phyloP scores from a whole-genome alignment of 1,140 invertebrate genomes.

The Magallana angulata region DNA sequence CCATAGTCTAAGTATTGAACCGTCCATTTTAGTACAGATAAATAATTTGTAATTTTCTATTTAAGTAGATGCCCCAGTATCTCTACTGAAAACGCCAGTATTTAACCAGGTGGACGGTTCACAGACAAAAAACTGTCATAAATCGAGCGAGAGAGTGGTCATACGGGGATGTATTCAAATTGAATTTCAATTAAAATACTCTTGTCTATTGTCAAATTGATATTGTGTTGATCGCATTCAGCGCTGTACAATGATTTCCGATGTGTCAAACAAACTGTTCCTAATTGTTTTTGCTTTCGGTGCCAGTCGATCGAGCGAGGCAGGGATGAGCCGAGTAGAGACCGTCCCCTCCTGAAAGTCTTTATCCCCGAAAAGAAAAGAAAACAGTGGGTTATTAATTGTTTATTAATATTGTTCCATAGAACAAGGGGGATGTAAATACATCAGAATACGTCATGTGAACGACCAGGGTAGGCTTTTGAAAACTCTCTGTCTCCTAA shows the following conservation, averaged over 20 bases:
- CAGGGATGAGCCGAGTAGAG: not conserved
- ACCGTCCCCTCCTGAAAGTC: not conserved
- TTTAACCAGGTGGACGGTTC: conserved; percentile 26
- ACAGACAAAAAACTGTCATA: not conserved
- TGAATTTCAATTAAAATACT: conserved; percentile 35
- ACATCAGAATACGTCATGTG: not conserved
- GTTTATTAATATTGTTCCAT: conserved; percentile 24
- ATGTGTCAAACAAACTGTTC: conserved; percentile 13
- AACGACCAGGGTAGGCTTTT: too few relatives aligned
- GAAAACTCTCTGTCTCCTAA: too few relatives aligned
- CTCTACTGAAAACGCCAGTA: not conserved
- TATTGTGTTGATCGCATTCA: conserved; percentile 31
- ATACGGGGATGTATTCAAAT: conserved; percentile 10
- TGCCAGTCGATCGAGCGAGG: not conserved
- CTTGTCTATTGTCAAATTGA: conserved; percentile 34
- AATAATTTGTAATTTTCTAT: conserved; percentile 27
- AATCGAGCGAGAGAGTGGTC: not conserved
- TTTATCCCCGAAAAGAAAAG: not conserved
- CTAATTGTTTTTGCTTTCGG: conserved; percentile 31
- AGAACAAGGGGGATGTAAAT: not conserved
- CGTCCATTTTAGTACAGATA: conserved; percentile 11
- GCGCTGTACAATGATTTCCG: conserved; percentile 22
- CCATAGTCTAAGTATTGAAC: not conserved
- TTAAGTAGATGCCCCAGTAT: conserved; percentile 29
- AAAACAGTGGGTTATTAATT: not conserved